phyloP scores from a whole-genome alignment of 2,888 invertebrate genomes.

The Steromphala cineraria region DNA sequence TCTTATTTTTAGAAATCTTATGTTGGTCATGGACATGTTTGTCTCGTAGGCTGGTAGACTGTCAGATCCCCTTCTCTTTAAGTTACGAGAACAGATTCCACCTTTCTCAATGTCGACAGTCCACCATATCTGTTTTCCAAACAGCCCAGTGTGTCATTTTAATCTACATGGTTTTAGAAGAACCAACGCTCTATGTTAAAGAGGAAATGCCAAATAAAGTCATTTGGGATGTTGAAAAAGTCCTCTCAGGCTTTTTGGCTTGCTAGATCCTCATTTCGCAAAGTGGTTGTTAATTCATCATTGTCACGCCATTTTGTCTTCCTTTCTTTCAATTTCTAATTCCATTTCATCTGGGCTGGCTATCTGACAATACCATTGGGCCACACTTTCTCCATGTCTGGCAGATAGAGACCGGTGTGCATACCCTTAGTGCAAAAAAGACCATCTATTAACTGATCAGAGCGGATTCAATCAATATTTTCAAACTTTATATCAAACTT shows the following conservation, averaged over 20 bases:
- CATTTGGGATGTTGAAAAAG: constrained; percentile 5
- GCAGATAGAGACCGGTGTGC: no score
- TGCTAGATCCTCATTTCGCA: neutral
- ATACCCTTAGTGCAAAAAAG: no score
- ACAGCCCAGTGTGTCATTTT: neutral
- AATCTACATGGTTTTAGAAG: neutral
- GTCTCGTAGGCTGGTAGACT: neutral
- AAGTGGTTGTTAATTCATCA: constrained; percentile 13
- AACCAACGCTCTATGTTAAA: neutral
- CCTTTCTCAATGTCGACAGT: neutral
- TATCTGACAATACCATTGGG: neutral
- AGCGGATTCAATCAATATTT: no score
- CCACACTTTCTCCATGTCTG: no score
- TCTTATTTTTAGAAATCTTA: neutral
- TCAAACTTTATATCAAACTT: no score
- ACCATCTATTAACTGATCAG: no score
- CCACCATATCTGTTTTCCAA: neutral
- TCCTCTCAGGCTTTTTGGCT: neutral
- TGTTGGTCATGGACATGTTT: neutral
- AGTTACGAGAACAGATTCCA: neutral
- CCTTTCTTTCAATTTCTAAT: constrained; percentile 17
- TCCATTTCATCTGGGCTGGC: neutral
- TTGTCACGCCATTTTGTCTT: constrained; percentile 6
- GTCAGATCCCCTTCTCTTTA: neutral
- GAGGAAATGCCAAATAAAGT: neutral